phyloP scores from a whole-genome alignment of 2,888 invertebrate species.

The Macaria notata region DNA sequence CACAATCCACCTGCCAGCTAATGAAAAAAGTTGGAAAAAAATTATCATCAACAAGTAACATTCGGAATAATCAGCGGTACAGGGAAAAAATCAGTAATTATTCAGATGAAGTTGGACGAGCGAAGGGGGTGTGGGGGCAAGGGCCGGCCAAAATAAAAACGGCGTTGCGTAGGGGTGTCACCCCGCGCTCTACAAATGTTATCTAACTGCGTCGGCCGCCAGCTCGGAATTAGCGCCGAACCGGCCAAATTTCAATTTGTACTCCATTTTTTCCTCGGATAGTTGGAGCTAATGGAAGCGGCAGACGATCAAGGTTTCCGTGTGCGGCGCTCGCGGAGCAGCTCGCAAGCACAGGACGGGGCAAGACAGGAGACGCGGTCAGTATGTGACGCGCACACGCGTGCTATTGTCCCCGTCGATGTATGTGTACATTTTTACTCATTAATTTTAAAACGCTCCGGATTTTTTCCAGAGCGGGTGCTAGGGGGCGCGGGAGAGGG shows the following conservation, averaged over 20 bases:
- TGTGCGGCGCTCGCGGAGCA: conserved; percentile 32
- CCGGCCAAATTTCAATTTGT: conserved; percentile 78
- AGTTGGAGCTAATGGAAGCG: conserved; percentile 70
- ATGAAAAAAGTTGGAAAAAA: conserved; percentile 70
- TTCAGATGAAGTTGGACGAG: conserved; percentile 82
- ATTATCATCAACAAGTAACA: conserved; percentile 81
- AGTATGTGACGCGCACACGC: conserved; percentile 73
- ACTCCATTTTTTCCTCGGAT: conserved; percentile 72
- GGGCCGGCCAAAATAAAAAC: conserved; percentile 82
- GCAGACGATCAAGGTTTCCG: conserved; percentile 55
- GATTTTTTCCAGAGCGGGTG: conserved; percentile 82
- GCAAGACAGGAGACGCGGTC: conserved; percentile 53
- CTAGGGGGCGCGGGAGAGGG: conserved; percentile 67
- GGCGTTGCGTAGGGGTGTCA: conserved; percentile 80
- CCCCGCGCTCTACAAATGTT: conserved; percentile 77
- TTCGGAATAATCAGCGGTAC: conserved; percentile 82
- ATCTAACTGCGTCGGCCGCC: conserved; percentile 80
- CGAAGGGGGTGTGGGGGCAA: conserved; percentile 78
- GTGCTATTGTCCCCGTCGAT: conserved; percentile 62
- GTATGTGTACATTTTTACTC: conserved; percentile 83
- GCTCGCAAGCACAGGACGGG: not conserved
- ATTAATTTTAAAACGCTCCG: conserved; percentile 84
- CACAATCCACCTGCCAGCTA: conserved; percentile 59
- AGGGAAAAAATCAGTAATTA: conserved; percentile 83
- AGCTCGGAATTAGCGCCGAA: conserved; percentile 74